Evolutionary conservation across 2,797 vertebrate species (phyloP).

Genomic region (Lutjanus campechanus): DNA sequence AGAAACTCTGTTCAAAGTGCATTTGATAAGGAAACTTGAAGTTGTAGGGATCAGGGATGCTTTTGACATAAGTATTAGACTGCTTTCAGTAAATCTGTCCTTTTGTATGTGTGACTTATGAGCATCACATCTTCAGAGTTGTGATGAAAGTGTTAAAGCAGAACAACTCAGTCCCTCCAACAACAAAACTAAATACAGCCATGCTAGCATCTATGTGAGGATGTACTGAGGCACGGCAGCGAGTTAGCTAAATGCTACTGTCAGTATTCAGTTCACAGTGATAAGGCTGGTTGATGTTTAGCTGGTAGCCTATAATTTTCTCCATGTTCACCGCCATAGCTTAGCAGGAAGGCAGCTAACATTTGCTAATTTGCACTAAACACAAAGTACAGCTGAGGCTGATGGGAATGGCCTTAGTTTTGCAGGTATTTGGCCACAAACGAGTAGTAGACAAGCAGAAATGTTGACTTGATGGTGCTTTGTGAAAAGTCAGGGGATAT

Average conservation of each 20-base stretch:
- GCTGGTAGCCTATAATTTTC: background rate
- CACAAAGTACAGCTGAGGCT: too few species aligned
- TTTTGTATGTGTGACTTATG: background rate
- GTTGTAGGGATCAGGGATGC: background rate
- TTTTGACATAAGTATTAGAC: background rate
- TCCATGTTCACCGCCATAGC: background rate
- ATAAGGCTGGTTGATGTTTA: background rate
- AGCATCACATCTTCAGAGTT: slow-evolving; percentile 4
- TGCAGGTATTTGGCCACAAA: too few species aligned
- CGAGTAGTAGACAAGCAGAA: background rate
- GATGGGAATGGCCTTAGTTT: too few species aligned
- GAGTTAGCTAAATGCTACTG: background rate
- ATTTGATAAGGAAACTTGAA: background rate
- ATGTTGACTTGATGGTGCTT: background rate
- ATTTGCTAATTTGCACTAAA: background rate
- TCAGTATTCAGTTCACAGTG: background rate
- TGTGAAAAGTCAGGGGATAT: background rate
- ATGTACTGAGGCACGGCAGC: too few species aligned
- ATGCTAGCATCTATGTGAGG: too few species aligned
- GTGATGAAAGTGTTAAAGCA: background rate
- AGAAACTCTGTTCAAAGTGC: background rate
- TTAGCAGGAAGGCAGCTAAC: background rate
- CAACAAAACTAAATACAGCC: background rate
- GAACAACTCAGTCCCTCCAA: background rate
- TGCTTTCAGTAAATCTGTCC: background rate